Conservation (phyloP, 2,797 vertebrate genomes). For the Phoxinus dragarum region DNA sequence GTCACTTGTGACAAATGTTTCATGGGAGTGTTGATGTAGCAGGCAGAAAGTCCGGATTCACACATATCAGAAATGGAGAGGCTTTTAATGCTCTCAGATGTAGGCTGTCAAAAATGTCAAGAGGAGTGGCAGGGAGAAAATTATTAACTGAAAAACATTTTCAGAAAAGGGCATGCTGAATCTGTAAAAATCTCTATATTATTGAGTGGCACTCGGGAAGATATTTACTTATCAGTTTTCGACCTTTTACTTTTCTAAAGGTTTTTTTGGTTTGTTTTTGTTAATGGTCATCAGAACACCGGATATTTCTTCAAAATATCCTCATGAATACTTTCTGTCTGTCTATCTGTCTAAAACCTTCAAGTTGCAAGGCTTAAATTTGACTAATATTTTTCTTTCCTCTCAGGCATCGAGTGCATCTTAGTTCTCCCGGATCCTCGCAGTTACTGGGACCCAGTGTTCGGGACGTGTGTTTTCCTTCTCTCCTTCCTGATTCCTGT, state of each 20-base stretch:
- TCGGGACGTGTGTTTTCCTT: slow-evolving; percentile 92
- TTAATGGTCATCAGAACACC: too few relatives aligned
- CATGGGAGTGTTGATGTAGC: neutral
- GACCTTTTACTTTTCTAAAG: too few relatives aligned
- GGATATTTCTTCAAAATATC: too few relatives aligned
- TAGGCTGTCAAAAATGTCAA: slow-evolving; percentile 42
- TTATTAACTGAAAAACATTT: slow-evolving; percentile 42
- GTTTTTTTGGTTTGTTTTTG: too few relatives aligned
- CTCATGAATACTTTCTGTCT: too few relatives aligned
- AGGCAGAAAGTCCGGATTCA: neutral
- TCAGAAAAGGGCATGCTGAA: slow-evolving; percentile 32
- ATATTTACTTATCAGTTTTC: neutral
- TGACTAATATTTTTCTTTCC: neutral
- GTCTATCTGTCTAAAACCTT: too few relatives aligned
- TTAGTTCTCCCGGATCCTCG: slow-evolving; percentile 87
- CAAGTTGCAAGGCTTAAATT: neutral
- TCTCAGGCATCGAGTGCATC: slow-evolving; percentile 89
- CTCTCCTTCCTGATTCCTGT: slow-evolving; percentile 97
- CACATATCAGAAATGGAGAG: slow-evolving; percentile 10
- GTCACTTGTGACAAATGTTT: neutral
- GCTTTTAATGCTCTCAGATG: slow-evolving; percentile 30
- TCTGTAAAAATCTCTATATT: neutral
- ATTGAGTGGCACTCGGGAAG: neutral
- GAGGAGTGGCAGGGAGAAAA: slow-evolving; percentile 43
- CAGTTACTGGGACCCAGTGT: slow-evolving; percentile 92